Evolutionary conservation across 2,797 vertebrate genomes (phyloP), one percentile per base, ranked within the genome.

Genomic region (Molossus molossus): DNA sequence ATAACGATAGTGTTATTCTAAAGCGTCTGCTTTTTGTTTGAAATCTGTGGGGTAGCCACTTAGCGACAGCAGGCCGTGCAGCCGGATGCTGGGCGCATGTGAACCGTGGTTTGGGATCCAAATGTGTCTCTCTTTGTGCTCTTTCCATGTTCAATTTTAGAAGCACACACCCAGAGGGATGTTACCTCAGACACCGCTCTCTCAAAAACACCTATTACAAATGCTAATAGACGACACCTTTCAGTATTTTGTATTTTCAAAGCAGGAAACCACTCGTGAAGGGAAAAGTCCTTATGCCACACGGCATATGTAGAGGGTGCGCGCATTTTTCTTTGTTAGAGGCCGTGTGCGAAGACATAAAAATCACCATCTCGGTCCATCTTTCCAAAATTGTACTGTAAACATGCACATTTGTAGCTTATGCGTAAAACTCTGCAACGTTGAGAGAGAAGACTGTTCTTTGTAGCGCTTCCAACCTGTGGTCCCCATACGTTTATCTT

Each of bases 191-290:
- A 90, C 5, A 3, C 2, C 3, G 20, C 60, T 87, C 15, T 72
- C 92, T 92, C 84, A 87, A 64, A 91, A 84, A 50, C 37, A 83
- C 67, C 69, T 83, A 55, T 80, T 96, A 87, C 82, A 91, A 81
- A 88, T 79, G 80, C n/a, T 91, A 92, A 80, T 77, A 87, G 64
- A 55, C 37, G 72, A 67, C 21, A 37, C 57, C 37, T 94, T 90
- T 83, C 65, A 94, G 70, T 69, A 94, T 67, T 94, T 89, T 62
- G 21, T 29, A 73, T 40, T 90, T 95, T 87, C 53, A 93, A 70
- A 75, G 58, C 60, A 90, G 87, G 96, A 96, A 92, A 76, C 37
- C 69, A 58, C 84, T 97, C 83, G 82, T 18, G 58, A 77, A 76
- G 69, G n/a, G 72, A 96, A 94, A 91, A 79, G 21, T 21, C 76